Percentiles rank a stretch among this genome's conserved stretches.
Evolutionary conservation across 2,797 vertebrate genomes (phyloP).

Genomic region (Triplophysa bombifrons): DNA sequence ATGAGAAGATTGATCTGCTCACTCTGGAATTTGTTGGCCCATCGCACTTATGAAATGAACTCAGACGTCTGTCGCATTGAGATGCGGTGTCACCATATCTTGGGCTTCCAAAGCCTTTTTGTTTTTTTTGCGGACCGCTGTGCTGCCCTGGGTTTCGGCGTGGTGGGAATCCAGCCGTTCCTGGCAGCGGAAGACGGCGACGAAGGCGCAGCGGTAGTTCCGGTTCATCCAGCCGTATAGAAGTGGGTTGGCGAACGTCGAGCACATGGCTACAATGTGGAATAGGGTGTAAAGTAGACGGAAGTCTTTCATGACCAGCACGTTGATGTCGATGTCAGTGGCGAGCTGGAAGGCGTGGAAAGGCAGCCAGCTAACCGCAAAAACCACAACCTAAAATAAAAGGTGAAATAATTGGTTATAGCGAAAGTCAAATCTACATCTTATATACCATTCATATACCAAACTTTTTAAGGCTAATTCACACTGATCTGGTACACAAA

Average conservation of each 20-base stretch:
- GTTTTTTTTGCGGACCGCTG: slow-evolving; percentile 65
- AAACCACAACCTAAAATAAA: slow-evolving; percentile 76
- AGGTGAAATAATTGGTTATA: background rate
- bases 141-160: slow-evolving; percentile 65
- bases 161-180: slow-evolving; percentile 78
- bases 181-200: slow-evolving; percentile 87
- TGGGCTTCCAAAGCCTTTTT: slow-evolving; percentile 63
- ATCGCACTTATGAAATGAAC: background rate
- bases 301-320: slow-evolving; percentile 88
- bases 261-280: slow-evolving; percentile 94
- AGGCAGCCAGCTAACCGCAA: slow-evolving; percentile 92
- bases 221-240: slow-evolving; percentile 98
- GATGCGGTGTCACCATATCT: slow-evolving; percentile 60
- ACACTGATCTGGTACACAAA: too few species aligned
- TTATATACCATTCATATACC: too few species aligned
- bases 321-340: slow-evolving; percentile 86
- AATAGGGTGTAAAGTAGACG: slow-evolving; percentile 92
- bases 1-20: slow-evolving; percentile 4
- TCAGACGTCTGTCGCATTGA: slow-evolving; percentile 75
- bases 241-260: slow-evolving; percentile 92
- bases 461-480: too few species aligned
- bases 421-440: background rate
- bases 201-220: slow-evolving; percentile 91
- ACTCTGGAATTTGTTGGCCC: background rate
- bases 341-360: slow-evolving; percentile 94